Evolutionary conservation across 2,888 invertebrate genomes (phyloP).

Genomic region (Lampropteryx suffumata): DNA sequence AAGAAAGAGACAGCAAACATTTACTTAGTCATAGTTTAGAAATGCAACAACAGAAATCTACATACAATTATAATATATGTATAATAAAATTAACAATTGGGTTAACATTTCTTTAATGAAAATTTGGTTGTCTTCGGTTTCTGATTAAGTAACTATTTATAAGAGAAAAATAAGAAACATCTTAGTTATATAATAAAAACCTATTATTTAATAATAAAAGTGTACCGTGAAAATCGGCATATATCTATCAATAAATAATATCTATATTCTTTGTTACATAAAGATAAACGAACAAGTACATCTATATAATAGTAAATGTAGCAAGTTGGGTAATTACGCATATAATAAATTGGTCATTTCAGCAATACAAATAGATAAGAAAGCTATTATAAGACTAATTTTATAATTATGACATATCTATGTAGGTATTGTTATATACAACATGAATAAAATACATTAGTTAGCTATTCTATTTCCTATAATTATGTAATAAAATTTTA

Average conservation of each 20-base stretch:
- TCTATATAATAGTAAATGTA: conserved; percentile 3
- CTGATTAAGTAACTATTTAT: background rate
- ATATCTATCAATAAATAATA: no score
- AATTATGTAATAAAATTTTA: no score
- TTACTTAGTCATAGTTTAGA: no score
- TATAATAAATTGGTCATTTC: conserved; percentile 23
- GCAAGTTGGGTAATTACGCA: conserved; percentile 7
- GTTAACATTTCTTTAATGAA: conserved; percentile 33
- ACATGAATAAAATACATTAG: background rate
- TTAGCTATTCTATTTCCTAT: background rate
- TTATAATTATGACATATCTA: conserved; percentile 2
- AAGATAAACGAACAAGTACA: no score
- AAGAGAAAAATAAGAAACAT: conserved; percentile 5
- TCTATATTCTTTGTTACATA: no score
- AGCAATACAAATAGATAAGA: conserved; percentile 22
- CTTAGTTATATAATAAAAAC: background rate
- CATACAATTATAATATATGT: no score
- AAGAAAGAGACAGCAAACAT: no score
- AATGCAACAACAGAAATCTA: no score
- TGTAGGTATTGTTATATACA: conserved; percentile 3
- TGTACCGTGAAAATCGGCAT: no score
- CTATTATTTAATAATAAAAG: no score
- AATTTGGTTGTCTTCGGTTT: conserved; percentile 38
- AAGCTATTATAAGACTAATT: no score
- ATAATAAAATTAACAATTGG: no score